A percentile compares a stretch with the other conserved stretches of the same genome.
These are phyloP conservation scores for Pygocentrus nattereri DNA, from an alignment of 2,797 vertebrate species.

Conservation along the genomic window DNA sequence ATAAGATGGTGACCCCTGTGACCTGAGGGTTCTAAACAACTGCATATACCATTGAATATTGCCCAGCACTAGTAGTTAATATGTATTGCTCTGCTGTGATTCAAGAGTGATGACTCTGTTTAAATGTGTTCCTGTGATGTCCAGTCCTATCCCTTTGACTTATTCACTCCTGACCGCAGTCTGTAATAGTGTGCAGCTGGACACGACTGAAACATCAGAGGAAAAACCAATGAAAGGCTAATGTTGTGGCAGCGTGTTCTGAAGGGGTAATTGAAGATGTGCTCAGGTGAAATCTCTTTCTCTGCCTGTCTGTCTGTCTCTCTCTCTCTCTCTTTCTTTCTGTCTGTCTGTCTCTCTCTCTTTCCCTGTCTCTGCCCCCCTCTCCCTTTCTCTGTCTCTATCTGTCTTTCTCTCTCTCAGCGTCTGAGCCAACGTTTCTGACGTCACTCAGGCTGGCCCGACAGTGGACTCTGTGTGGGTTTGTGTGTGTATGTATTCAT, in stretches of 20 bases:
- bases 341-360: not conserved
- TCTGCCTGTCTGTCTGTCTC: too few species aligned
- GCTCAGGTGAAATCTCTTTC: conserved; percentile 10
- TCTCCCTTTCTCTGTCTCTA: not conserved
- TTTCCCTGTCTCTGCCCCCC: conserved; percentile 29
- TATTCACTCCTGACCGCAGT: not conserved
- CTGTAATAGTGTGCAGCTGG: conserved; percentile 5
- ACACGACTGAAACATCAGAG: not conserved
- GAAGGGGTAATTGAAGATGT: conserved; percentile 1
- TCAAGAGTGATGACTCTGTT: not conserved
- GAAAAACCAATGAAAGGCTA: conserved; percentile 3
- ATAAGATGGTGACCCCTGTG: too few species aligned
- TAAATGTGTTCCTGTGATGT: not conserved
- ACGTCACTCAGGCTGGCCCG: conserved; percentile 39
- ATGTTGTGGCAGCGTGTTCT: conserved; percentile 13
- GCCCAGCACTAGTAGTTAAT: not conserved
- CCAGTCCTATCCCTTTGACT: not conserved
- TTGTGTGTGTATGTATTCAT: conserved; percentile 28
- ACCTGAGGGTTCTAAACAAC: too few species aligned
- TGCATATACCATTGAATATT: not conserved
- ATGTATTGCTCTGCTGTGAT: conserved; percentile 24
- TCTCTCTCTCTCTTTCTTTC: too few species aligned
- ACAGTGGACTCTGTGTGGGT: not conserved
- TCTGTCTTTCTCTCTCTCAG: conserved; percentile 12
- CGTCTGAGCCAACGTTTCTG: conserved; percentile 33